Conservation (phyloP, 2,888 invertebrate genomes). For the Liposcelis brunnea region DNA sequence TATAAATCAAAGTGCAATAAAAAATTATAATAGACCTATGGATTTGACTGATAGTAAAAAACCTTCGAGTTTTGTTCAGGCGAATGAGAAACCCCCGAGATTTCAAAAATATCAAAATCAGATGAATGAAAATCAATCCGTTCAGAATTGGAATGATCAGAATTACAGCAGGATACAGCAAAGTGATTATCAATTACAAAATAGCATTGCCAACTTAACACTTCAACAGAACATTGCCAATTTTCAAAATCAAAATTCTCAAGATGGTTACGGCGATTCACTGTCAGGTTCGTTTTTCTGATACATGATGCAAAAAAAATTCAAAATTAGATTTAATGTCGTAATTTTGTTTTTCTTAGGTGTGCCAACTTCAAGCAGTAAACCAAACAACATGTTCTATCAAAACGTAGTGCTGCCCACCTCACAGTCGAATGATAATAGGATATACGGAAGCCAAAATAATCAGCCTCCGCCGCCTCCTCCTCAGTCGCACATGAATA, state of each 20-base stretch:
- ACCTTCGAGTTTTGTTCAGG: conserved; percentile 3
- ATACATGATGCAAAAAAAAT: too few relatives aligned
- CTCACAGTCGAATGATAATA: not conserved
- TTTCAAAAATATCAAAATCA: conserved; percentile 13
- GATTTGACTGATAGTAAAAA: not conserved
- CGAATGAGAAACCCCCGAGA: conserved; percentile 14
- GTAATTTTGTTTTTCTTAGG: too few relatives aligned
- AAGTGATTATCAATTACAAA: not conserved
- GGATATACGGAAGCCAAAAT: too few relatives aligned
- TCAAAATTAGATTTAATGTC: too few relatives aligned
- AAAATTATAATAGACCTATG: not conserved
- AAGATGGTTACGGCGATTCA: not conserved
- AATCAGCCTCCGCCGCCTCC: too few relatives aligned
- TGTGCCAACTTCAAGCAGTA: too few relatives aligned
- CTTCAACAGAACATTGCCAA: conserved; percentile 7
- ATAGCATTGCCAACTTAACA: conserved; percentile 2
- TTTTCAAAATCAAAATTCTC: not conserved
- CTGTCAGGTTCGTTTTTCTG: too few relatives aligned
- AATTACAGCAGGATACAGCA: not conserved
- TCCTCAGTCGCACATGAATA: too few relatives aligned
- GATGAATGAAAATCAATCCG: not conserved
- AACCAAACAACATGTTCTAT: conserved; percentile 4
- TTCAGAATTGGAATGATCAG: not conserved
- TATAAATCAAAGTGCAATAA: not conserved
- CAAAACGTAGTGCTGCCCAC: conserved; percentile 3